phyloP scores from a whole-genome alignment of 2,113 vertebrate species.

The Rhombomys opimus region DNA sequence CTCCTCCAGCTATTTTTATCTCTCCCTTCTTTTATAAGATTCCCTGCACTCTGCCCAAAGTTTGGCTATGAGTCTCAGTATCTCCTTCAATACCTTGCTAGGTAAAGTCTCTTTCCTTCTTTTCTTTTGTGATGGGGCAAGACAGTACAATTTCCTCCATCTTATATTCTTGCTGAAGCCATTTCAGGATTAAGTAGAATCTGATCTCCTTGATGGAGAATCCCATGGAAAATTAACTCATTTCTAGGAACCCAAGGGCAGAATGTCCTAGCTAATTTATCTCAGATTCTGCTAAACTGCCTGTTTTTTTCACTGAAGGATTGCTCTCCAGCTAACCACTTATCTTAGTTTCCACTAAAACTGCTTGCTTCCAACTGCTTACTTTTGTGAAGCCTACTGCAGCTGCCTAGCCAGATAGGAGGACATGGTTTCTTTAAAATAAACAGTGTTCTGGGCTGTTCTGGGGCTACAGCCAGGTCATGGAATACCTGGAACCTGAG shows the following conservation, averaged over 20 bases:
- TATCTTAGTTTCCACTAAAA: background rate
- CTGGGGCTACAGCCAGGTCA: background rate
- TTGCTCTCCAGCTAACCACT: background rate
- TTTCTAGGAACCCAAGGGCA: background rate
- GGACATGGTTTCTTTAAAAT: background rate
- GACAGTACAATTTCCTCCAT: background rate
- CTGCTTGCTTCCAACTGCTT: background rate
- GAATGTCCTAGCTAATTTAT: background rate
- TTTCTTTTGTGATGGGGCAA: background rate
- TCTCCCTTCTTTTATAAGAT: too few species aligned
- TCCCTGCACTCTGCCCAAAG: too few species aligned
- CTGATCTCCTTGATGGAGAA: background rate
- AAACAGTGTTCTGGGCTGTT: background rate
- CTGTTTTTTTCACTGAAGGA: background rate
- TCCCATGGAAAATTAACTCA: background rate
- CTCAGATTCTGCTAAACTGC: background rate
- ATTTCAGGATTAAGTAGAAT: background rate
- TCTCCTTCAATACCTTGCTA: too few species aligned
- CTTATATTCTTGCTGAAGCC: background rate
- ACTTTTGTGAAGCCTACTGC: background rate
- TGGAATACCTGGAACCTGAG: background rate
- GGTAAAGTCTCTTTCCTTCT: background rate
- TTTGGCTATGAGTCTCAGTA: too few species aligned
- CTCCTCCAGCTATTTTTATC: too few species aligned
- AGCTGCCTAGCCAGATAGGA: background rate